phyloP scores from a whole-genome alignment of 2,888 invertebrate species.

The Metallyticus violacea region DNA sequence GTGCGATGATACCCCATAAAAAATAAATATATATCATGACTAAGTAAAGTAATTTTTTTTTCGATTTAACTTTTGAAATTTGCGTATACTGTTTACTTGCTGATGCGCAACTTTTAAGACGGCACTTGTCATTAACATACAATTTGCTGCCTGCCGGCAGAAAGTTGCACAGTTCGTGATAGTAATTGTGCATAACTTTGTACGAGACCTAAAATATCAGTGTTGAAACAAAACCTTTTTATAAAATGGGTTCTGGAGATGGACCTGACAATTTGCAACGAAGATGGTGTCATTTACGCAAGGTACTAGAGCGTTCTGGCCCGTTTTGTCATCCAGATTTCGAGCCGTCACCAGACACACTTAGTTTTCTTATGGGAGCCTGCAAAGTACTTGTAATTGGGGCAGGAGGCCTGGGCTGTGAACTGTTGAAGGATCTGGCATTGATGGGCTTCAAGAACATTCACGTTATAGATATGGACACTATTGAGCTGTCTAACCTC shows the following conservation, averaged over 20 bases:
- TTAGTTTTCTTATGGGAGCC: slow-evolving; percentile 80
- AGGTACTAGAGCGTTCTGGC: slow-evolving; percentile 84
- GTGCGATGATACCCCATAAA: too few relatives aligned
- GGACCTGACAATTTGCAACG: slow-evolving; percentile 22
- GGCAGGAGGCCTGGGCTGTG: slow-evolving; percentile 97
- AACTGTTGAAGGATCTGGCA: slow-evolving; percentile 91
- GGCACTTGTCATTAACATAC: too few relatives aligned
- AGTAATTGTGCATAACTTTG: too few relatives aligned
- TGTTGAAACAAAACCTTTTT: background rate
- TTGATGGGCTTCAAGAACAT: slow-evolving; percentile 93
- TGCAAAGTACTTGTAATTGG: slow-evolving; percentile 88
- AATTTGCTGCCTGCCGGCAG: too few relatives aligned
- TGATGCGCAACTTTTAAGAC: too few relatives aligned
- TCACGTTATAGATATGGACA: slow-evolving; percentile 99
- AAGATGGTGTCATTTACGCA: slow-evolving; percentile 78
- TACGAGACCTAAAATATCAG: too few relatives aligned
- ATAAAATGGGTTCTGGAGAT: slow-evolving; percentile 26
- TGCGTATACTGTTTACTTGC: too few relatives aligned
- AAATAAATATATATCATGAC: too few relatives aligned
- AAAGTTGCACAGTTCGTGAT: too few relatives aligned
- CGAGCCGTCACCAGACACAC: slow-evolving; percentile 77
- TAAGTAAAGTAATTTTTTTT: too few relatives aligned
- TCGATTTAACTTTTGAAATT: too few relatives aligned
- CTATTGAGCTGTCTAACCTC: slow-evolving; percentile 95
- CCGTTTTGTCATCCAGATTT: slow-evolving; percentile 94